phyloP scores from a whole-genome alignment of 1,140 invertebrate species.

The Orchesella cincta region DNA sequence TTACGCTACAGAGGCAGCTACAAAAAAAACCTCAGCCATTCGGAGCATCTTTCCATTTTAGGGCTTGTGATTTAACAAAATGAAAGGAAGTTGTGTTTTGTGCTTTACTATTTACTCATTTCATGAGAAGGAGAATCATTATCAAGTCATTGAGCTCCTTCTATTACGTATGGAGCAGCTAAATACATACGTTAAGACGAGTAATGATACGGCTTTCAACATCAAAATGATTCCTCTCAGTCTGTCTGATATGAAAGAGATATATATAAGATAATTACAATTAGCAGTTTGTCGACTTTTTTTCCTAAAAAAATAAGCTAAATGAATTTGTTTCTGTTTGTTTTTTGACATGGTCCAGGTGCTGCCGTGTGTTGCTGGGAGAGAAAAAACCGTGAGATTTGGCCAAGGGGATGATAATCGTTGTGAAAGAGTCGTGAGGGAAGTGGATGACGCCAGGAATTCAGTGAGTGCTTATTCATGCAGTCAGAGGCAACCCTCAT shows the following conservation, averaged over 20 bases:
- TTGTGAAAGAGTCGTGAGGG: slow-evolving; percentile 1
- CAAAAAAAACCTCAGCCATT: too few relatives aligned
- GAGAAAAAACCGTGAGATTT: slow-evolving; percentile 25
- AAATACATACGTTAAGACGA: too few relatives aligned
- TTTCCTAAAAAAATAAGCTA: neutral
- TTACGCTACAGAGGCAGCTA: too few relatives aligned
- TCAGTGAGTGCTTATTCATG: slow-evolving; percentile 25
- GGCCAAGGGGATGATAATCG: slow-evolving; percentile 13
- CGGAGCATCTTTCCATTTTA: too few relatives aligned
- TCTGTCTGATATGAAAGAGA: too few relatives aligned
- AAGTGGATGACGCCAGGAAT: slow-evolving; percentile 20
- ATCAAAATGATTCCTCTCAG: too few relatives aligned
- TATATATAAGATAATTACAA: slow-evolving; percentile 16
- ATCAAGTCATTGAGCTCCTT: slow-evolving; percentile 6
- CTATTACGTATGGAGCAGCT: too few relatives aligned
- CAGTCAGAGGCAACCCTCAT: neutral
- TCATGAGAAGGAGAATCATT: slow-evolving; percentile 12
- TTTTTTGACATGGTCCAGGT: slow-evolving; percentile 20
- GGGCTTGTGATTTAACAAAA: slow-evolving; percentile 11
- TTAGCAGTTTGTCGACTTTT: slow-evolving; percentile 13
- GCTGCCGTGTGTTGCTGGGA: neutral
- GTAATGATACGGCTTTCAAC: too few relatives aligned
- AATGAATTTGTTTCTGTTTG: slow-evolving; percentile 9
- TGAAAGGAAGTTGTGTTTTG: slow-evolving; percentile 11
- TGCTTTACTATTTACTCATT: neutral